These are phyloP conservation scores for Cryptocephalus primarius DNA, from an alignment of 2,888 invertebrate genomes.

Conservation along the genomic window DNA sequence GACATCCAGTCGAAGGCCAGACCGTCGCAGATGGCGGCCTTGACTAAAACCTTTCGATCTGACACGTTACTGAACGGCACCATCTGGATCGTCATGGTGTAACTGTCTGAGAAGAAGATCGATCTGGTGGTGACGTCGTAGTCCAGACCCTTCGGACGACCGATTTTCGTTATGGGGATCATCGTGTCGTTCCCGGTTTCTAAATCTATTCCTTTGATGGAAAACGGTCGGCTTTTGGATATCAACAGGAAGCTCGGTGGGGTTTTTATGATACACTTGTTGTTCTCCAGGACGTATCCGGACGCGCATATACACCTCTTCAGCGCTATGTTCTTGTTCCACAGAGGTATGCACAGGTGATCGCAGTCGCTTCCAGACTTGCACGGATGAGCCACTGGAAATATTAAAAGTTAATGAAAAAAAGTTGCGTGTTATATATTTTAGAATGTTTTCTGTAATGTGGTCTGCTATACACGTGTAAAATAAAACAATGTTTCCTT, in stretches of 20 bases:
- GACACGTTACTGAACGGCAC: constrained; percentile 16
- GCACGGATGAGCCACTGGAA: constrained; percentile 57
- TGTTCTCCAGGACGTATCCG: constrained; percentile 52
- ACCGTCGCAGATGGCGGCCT: constrained; percentile 56
- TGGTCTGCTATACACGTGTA: neutral
- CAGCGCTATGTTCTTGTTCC: constrained; percentile 42
- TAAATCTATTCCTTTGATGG: constrained; percentile 56
- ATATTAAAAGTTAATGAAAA: neutral
- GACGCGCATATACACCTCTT: constrained; percentile 62
- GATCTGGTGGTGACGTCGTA: constrained; percentile 45
- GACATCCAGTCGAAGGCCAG: constrained; percentile 79
- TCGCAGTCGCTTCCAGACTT: constrained; percentile 57
- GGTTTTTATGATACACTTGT: constrained; percentile 47
- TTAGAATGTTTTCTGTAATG: no score
- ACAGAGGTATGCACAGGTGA: constrained; percentile 64
- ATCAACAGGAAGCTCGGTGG: constrained; percentile 55
- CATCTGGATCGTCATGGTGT: constrained; percentile 30
- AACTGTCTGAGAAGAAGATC: constrained; percentile 41
- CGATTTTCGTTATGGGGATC: constrained; percentile 57
- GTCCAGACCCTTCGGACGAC: constrained; percentile 56
- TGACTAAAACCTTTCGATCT: constrained; percentile 39
- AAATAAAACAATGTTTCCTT: constrained; percentile 15
- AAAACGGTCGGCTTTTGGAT: constrained; percentile 54
- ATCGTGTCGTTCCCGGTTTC: constrained; percentile 44
- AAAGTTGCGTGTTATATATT: neutral